Conservation (phyloP, 1,140 invertebrate genomes). For the fruit fly (Drosophila melanogaster) region Release_6_plus_ISO1_MT NC_004354.4:18261001-18261500, state of each 20-base stretch:
- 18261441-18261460: too few relatives aligned
- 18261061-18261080: constrained; percentile 17
- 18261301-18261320: too few relatives aligned
- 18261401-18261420: too few relatives aligned
- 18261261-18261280: background rate
- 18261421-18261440: too few relatives aligned
- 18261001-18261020: background rate
- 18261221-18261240: constrained; percentile 56
- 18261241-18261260: constrained; percentile 36
- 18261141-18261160: background rate
- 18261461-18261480: too few relatives aligned
- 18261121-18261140: constrained; percentile 22
- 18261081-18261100: constrained; percentile 38
- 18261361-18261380: too few relatives aligned
- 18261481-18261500: too few relatives aligned
- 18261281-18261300: background rate
- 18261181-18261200: constrained; percentile 22
- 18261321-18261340: too few relatives aligned
- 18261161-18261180: constrained; percentile 20
- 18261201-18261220: constrained; percentile 54
- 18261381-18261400: too few relatives aligned
- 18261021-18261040: background rate
- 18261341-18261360: too few relatives aligned
- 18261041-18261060: constrained; percentile 47
- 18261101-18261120: constrained; percentile 30